Conservation (phyloP, 2,797 vertebrate species). For the Rousettus madagascariensis region DNA sequence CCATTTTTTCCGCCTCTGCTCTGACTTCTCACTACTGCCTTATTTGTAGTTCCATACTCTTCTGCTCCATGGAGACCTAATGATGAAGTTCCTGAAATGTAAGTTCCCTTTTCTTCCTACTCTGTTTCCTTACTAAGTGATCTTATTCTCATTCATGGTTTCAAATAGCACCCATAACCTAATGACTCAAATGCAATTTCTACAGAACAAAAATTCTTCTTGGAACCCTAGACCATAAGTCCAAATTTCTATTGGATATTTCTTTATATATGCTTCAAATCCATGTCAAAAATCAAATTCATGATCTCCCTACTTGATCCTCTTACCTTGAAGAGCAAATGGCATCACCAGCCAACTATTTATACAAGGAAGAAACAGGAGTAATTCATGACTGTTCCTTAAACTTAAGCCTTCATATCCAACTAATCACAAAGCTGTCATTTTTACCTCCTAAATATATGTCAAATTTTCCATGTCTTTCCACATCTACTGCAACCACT, state of each 20-base stretch:
- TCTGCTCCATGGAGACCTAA: neutral
- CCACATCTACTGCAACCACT: neutral
- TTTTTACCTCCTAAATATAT: neutral
- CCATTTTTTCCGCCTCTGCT: neutral
- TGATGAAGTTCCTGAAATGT: neutral
- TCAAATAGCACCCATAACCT: neutral
- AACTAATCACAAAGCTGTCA: neutral
- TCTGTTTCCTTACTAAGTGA: neutral
- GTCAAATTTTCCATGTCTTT: neutral
- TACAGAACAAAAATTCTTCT: neutral
- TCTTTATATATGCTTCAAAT: neutral
- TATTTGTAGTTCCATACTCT: neutral
- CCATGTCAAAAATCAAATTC: slow-evolving; percentile 16
- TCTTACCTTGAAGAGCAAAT: neutral
- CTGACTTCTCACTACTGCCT: neutral
- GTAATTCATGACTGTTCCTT: neutral
- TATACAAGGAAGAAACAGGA: neutral
- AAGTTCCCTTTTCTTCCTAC: neutral
- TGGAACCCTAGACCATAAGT: neutral
- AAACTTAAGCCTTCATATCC: neutral
- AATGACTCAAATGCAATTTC: slow-evolving; percentile 9
- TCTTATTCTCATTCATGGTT: slow-evolving; percentile 1
- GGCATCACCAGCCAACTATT: neutral
- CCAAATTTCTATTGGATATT: neutral
- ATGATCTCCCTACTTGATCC: neutral